A percentile compares a stretch with the other conserved stretches of the same genome.
Evolutionary conservation across 2,888 invertebrate species (phyloP).

Genomic region (Eupithecia subfuscata): DNA sequence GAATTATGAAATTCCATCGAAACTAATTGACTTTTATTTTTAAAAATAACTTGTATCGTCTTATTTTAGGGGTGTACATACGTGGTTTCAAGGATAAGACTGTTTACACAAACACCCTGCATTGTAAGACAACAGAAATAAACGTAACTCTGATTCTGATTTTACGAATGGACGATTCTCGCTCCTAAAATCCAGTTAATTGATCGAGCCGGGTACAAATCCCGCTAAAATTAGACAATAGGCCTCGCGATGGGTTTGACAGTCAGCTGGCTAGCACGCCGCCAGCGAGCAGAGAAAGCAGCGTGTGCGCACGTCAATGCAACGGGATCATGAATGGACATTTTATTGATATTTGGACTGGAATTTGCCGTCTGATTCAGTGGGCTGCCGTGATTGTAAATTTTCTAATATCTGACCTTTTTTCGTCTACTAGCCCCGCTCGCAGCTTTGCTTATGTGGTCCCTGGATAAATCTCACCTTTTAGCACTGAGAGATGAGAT

Average conservation of each 20-base stretch:
- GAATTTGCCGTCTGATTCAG: background rate
- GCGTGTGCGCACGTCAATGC: conserved; percentile 20
- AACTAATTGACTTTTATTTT: no score
- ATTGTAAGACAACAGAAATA: background rate
- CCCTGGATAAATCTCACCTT: no score
- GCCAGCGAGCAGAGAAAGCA: conserved; percentile 28
- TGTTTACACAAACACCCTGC: no score
- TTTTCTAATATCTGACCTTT: background rate
- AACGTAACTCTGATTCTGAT: background rate
- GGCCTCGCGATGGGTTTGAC: conserved; percentile 14
- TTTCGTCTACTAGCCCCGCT: no score
- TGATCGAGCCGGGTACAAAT: conserved; percentile 1
- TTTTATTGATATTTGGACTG: background rate
- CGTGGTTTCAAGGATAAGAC: no score
- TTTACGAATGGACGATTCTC: background rate
- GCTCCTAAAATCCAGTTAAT: background rate
- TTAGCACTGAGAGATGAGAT: no score
- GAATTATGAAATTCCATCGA: no score
- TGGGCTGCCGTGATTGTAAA: background rate
- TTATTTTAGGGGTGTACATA: no score
- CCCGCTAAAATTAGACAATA: conserved; percentile 35
- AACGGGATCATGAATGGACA: conserved; percentile 1
- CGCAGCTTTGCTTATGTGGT: no score
- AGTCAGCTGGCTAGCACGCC: conserved; percentile 21
- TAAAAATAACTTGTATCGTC: no score